These are phyloP conservation scores for Nomada lathburiana DNA, from an alignment of 2,888 invertebrate species.

Conservation along the genomic window DNA sequence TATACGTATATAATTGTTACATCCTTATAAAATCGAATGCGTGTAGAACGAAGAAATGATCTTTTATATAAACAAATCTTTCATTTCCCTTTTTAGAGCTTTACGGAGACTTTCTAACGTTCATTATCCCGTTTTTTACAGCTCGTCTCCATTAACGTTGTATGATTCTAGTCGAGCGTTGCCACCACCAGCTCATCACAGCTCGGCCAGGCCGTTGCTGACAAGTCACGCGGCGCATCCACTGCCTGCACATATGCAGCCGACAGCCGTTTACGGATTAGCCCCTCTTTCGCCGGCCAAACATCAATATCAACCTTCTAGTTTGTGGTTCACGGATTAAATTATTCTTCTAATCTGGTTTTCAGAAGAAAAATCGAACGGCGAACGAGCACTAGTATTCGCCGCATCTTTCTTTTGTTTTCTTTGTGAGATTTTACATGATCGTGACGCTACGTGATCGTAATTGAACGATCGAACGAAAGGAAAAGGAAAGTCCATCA, in stretches of 20 bases:
- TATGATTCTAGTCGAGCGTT: slow-evolving; percentile 87
- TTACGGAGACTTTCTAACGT: slow-evolving; percentile 75
- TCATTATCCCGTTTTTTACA: slow-evolving; percentile 79
- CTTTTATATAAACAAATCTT: slow-evolving; percentile 43
- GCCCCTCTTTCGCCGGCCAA: slow-evolving; percentile 90
- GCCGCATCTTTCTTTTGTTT: slow-evolving; percentile 4
- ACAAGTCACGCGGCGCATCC: slow-evolving; percentile 90
- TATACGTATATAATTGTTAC: slow-evolving; percentile 24
- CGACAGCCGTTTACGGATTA: slow-evolving; percentile 87
- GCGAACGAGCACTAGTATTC: not conserved
- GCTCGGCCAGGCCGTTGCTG: slow-evolving; percentile 89
- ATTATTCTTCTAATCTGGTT: slow-evolving; percentile 43
- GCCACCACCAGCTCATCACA: slow-evolving; percentile 94
- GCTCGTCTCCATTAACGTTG: slow-evolving; percentile 84
- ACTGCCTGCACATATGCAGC: slow-evolving; percentile 93
- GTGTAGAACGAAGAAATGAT: slow-evolving; percentile 48
- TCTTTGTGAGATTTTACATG: slow-evolving; percentile 8
- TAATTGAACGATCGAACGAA: slow-evolving; percentile 28
- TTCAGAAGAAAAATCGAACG: slow-evolving; percentile 26
- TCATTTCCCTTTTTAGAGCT: slow-evolving; percentile 64
- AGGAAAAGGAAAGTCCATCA: slow-evolving; percentile 18
- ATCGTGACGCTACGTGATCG: not conserved
- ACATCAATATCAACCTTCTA: slow-evolving; percentile 88
- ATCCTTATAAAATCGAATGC: slow-evolving; percentile 33
- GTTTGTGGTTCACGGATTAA: slow-evolving; percentile 92